Evolutionary conservation across 2,113 vertebrate genomes (phyloP), one percentile per base, ranked within the genome.

Genomic region (Coturnix japonica): DNA sequence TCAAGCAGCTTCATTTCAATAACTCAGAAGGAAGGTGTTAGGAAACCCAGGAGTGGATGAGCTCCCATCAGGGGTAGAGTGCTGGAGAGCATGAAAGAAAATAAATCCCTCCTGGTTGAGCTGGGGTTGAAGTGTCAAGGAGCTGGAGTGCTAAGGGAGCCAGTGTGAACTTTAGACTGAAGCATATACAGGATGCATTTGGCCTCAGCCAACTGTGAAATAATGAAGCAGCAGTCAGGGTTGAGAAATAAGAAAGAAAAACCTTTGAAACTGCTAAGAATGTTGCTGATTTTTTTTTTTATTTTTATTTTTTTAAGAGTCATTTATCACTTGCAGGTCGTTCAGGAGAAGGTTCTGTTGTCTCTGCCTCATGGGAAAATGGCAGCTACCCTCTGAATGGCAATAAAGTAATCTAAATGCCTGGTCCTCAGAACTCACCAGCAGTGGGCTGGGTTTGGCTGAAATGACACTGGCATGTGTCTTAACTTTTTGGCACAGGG

Each of bases 1-100:
- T 66, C 31, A 73, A 77, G 71, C 91, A 95, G 85, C 85, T 83
- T 92, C 82, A 90, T 91, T 96, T 95, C 89, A 83, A 87, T 95
- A 96, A 85, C 80, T 85, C 59, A 75, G 63, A 89, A 95, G 64
- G 70, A 76, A 71, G 51, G 20, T 61, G 31, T 89, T 81, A 75
- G 59, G 73, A 95, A 95, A 91, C 63, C n/a, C 81, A 94, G 67
- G 21, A 78, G 65, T 71, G 76, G 51, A 66, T 86, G 85, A 44
- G 46, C 93, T 93, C 53, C 63, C 90, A 88, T 51, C 16, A 75
- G 84, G 80, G 72, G 85, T 0, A 93, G 59, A 90, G 60, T 16
- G 13, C 51, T 85, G 56, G 85, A 89, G 43, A 84, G 66, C 20
- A 65, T 54, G 51, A 92, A 95, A 94, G 73, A 65, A 77, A 72